These are phyloP conservation scores for Pissodes strobi DNA, from an alignment of 1,140 invertebrate species.

Conservation along the genomic window DNA sequence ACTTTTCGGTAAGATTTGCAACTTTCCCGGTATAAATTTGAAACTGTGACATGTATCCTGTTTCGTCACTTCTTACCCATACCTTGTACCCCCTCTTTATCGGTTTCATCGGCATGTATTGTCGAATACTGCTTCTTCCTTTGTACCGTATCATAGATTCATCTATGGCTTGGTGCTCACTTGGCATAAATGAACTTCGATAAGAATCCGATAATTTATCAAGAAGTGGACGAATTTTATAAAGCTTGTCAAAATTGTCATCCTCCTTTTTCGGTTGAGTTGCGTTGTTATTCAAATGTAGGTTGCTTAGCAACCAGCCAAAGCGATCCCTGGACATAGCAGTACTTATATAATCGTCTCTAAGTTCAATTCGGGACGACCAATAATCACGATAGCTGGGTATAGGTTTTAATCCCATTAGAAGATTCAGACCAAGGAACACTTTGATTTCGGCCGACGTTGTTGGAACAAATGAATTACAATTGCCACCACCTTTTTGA, in stretches of 20 bases:
- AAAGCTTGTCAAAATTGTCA: constrained; percentile 44
- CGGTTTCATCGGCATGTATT: no score
- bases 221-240: no score
- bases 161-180: background rate
- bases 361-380: constrained; percentile 5
- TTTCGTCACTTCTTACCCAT: no score
- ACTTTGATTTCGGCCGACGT: background rate
- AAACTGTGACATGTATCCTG: no score
- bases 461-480: no score
- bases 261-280: constrained; percentile 7
- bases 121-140: no score
- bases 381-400: constrained; percentile 32
- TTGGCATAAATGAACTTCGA: no score
- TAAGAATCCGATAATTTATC: no score
- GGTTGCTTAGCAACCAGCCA: constrained; percentile 12
- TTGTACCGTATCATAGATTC: background rate
- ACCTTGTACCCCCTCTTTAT: no score
- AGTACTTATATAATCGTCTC: constrained; percentile 15
- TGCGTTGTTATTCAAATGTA: constrained; percentile 27
- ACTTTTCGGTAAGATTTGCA: no score
- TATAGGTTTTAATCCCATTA: constrained; percentile 20
- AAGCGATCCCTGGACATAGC: constrained; percentile 17
- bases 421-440: background rate
- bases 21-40: no score
- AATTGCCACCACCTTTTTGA: background rate